Conservation (phyloP, 2,797 vertebrate genomes). For the Epinephelus awoara region DNA sequence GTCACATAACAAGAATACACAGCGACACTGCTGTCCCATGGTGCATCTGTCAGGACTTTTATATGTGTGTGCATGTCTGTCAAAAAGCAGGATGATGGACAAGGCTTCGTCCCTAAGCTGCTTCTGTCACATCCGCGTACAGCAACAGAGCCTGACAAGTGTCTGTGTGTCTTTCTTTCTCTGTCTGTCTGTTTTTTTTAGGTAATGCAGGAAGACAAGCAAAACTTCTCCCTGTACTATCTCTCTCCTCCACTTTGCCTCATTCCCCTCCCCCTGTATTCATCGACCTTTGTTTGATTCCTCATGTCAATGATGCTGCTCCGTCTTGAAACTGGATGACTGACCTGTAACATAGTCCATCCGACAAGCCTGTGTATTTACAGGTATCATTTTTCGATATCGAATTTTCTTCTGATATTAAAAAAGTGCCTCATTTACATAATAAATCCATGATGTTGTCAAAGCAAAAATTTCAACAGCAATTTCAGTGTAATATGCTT, state of each 20-base stretch:
- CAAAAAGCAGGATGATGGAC: slow-evolving; percentile 72
- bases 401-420: not conserved
- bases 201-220: slow-evolving; percentile 63
- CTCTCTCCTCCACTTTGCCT: slow-evolving; percentile 1
- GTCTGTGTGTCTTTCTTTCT: slow-evolving; percentile 50
- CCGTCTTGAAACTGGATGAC: not conserved
- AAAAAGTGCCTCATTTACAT: not conserved
- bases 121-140: slow-evolving; percentile 70
- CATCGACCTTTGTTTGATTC: slow-evolving; percentile 29
- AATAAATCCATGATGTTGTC: slow-evolving; percentile 3
- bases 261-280: slow-evolving; percentile 9
- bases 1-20: slow-evolving; percentile 23
- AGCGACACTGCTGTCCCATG: slow-evolving; percentile 45
- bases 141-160: slow-evolving; percentile 66
- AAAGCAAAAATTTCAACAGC: slow-evolving; percentile 1
- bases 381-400: not conserved
- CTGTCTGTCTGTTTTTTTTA: slow-evolving; percentile 42
- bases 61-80: slow-evolving; percentile 49
- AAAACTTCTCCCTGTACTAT: slow-evolving; percentile 28
- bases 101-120: slow-evolving; percentile 76
- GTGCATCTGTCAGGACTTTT: slow-evolving; percentile 53
- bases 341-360: slow-evolving; percentile 17
- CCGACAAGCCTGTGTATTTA: slow-evolving; percentile 31
- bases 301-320: slow-evolving; percentile 3
- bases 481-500: slow-evolving; percentile 2